phyloP scores from a whole-genome alignment of 2,888 invertebrate species.

The Pyrocoelia pectoralis region DNA sequence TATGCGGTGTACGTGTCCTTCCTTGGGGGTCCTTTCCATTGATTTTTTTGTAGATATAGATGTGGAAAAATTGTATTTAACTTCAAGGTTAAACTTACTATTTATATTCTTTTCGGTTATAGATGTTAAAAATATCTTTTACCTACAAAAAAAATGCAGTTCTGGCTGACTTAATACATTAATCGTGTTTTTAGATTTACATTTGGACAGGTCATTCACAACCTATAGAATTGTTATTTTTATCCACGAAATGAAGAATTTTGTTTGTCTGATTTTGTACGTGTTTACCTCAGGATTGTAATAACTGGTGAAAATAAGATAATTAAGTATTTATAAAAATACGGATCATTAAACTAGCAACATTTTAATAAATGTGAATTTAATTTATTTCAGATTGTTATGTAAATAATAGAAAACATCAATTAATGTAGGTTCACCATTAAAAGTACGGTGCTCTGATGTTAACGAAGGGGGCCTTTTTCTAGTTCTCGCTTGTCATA shows the following conservation, averaged over 20 bases:
- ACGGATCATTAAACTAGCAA: no score
- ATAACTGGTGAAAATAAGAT: no score
- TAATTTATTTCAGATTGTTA: no score
- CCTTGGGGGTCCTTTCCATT: not conserved
- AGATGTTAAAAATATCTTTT: not conserved
- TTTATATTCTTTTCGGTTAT: not conserved
- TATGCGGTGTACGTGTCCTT: not conserved
- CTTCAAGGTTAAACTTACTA: constrained; percentile 5
- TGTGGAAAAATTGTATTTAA: not conserved
- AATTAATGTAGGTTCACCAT: no score
- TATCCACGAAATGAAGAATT: not conserved
- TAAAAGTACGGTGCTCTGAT: no score
- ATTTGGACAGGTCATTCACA: not conserved
- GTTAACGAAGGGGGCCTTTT: no score
- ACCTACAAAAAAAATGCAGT: not conserved
- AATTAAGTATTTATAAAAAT: no score
- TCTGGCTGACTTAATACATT: not conserved
- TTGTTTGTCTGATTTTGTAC: not conserved
- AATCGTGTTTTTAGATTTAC: not conserved
- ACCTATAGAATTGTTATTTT: not conserved
- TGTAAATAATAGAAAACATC: no score
- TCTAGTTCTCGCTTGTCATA: no score
- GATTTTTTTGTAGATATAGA: not conserved
- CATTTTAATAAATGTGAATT: no score
- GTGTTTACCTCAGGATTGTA: no score